Evolutionary conservation across 2,888 invertebrate species (phyloP).

Genomic region (Pelosia muscerda): DNA sequence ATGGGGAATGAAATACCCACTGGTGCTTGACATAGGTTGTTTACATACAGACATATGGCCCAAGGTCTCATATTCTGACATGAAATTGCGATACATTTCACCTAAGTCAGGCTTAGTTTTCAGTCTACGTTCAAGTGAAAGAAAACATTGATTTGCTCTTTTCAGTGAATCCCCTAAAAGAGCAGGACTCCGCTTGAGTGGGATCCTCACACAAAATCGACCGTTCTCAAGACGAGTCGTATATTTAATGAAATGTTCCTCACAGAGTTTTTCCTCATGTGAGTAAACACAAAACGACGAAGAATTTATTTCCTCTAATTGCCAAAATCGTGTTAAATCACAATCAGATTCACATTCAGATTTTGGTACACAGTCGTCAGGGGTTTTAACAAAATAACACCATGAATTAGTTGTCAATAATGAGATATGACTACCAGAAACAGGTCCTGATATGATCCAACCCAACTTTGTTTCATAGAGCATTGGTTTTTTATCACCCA

Average conservation of each 20-base stretch:
- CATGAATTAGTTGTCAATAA: neutral
- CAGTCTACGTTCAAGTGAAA: too few species aligned
- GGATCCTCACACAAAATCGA: neutral
- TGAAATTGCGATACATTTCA: too few species aligned
- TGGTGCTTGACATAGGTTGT: neutral
- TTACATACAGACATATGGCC: neutral
- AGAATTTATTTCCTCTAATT: neutral
- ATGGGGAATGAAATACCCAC: neutral
- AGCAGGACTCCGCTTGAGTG: neutral
- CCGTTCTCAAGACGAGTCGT: neutral
- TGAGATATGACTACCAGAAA: too few species aligned
- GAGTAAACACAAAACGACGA: too few species aligned
- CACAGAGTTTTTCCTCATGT: too few species aligned
- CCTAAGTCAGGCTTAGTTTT: too few species aligned
- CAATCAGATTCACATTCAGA: neutral
- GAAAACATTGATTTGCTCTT: too few species aligned
- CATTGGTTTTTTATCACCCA: too few species aligned
- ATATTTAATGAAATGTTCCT: too few species aligned
- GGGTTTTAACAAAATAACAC: neutral
- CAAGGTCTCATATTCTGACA: neutral
- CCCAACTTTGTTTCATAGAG: too few species aligned
- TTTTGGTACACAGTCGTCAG: neutral
- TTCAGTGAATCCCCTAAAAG: neutral
- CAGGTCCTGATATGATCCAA: too few species aligned
- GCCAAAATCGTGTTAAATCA: neutral